Evolutionary conservation across 2,113 vertebrate genomes (phyloP), one percentile per base, ranked within the genome.

Genomic region (Rhinolophus sinicus): DNA sequence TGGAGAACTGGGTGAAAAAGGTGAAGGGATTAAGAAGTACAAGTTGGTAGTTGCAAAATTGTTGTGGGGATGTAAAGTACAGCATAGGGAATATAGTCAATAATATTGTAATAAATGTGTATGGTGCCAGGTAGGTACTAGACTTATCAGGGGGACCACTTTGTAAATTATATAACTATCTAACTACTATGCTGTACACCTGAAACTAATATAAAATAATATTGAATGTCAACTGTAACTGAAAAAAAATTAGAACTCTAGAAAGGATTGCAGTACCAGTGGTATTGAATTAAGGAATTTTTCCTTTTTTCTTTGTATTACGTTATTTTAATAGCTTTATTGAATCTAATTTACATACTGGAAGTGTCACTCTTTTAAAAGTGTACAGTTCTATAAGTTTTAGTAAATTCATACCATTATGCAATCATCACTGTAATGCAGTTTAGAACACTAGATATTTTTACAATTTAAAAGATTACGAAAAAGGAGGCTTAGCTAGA

Each of bases 241-340:
- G 58, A 10, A 60, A 60, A 58, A 33, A 58, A 84, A 84, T 18
- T 30, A 81, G 38, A 70, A n/a, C 47, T 38, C 33, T 73, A 75
- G 69, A n/a, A 89, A 96, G 62, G 9, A 78, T 83, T 84, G 44
- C 18, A 38, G n/a, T 76, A 44, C 38, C 28, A 70, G 10, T 84
- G 62, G 2, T 78, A 40, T 60, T 81, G 38, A 85, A 85, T 64
- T 95, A 64, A 72, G 22, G 21, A 69, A 93, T 90, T 88, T 81
- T 85, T 90, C 33, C 67, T 64, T 86, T 69, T 88, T 52, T 30
- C 16, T 81, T 92, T 92, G 12, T 92, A 19, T 62, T 70, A 5
- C 60, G 26, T 80, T 94, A 76, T 83, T 88, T 94, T 76, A 76
- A 35, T 47, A 33, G 9, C 24, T 72, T 80, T 93, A 60, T 70